phyloP scores from a whole-genome alignment of 2,797 vertebrate genomes.

The Mormyrus proboscirostris region DNA sequence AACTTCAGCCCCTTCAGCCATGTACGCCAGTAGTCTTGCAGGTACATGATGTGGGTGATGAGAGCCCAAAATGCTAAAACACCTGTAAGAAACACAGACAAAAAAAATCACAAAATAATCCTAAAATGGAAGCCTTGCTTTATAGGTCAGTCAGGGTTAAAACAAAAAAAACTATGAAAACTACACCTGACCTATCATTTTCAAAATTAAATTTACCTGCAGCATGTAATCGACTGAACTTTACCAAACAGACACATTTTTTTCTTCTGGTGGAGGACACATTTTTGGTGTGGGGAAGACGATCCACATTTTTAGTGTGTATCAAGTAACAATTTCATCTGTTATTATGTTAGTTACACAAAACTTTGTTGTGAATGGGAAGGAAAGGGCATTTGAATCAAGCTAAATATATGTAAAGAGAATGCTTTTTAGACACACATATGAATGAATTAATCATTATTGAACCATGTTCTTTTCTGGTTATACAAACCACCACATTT shows the following conservation, averaged over 20 bases:
- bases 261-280: neutral
- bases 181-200: neutral
- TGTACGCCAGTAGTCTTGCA: slow-evolving; percentile 96
- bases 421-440: neutral
- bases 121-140: neutral
- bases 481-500: neutral
- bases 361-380: neutral
- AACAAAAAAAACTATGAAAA: neutral
- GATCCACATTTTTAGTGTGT: neutral
- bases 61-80: slow-evolving; percentile 88
- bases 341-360: neutral
- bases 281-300: neutral
- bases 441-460: neutral
- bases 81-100: slow-evolving; percentile 53
- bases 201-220: neutral
- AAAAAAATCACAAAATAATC: neutral
- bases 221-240: neutral
- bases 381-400: neutral
- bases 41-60: slow-evolving; percentile 91
- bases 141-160: neutral
- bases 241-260: neutral
- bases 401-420: neutral
- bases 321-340: neutral
- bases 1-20: slow-evolving; percentile 91
- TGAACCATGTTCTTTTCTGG: neutral